Base-by-base conservation (phyloP, 2,888 invertebrate species). In the Elegia similella region DNA sequence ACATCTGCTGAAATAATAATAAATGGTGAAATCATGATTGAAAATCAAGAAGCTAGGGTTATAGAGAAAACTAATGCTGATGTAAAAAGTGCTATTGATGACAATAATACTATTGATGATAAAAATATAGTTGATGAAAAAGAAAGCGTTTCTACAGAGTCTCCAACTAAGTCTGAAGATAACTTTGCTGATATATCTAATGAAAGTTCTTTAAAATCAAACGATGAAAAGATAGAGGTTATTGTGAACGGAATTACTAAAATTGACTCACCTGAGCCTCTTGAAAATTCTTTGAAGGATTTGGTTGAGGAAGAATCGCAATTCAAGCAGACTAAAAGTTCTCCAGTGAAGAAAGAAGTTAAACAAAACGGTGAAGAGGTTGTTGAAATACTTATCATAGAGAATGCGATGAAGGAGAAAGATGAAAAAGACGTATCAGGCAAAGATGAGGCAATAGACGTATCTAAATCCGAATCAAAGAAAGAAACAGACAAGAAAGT, bases 121-220 rank as follows among this genome's bases (percentile, higher is more conserved):
- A 55, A 23, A 17, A 32, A 10, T 32, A 17, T 57, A 8, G 12
- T 46, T 7, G 63, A 64, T 50, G 76, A 76, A 53, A 78, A 73
- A 63, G 70, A 72, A 42, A 70, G 63, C 47, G 64, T 65, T 56
- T 65, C 72, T 13, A 65, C 69, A 16, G 80, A 73, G 63, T 87
- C 86, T 32, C 82, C 85, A 13, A 72, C 72, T 2, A 85, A 84
- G 68, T 85, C 89, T 8, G 87, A 88, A 58, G 84, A 88, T 50
- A 84, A 88, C 55, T 85, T 87, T 61, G 87, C 76, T 50, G 86
- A 89, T 62, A 69, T 85, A 23, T 88, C 88, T 1, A 83, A 79
- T 63, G 86, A 80, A 58, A 86, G 83, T 64, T 84, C 84, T 0
- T 68, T 67, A 42, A 86, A 83, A 64, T 76, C 73, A 16, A 61